Conservation (phyloP, 2,113 vertebrate genomes). For the Solea solea region DNA sequence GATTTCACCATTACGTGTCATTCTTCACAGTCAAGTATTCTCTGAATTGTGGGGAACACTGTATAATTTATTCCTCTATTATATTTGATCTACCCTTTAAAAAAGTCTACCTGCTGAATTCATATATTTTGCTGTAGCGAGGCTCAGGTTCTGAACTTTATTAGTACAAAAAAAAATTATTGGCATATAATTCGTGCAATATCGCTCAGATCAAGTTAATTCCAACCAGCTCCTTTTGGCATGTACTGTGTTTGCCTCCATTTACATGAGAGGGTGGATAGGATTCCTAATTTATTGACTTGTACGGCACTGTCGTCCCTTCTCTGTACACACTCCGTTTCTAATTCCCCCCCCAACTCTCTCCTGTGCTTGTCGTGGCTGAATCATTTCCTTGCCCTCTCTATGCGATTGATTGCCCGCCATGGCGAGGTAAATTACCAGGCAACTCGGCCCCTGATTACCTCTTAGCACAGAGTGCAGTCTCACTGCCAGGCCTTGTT, state of each 20-base stretch:
- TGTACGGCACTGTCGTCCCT: conserved; percentile 43
- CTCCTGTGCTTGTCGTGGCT: conserved; percentile 65
- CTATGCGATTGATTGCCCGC: conserved; percentile 82
- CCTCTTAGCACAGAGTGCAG: conserved; percentile 80
- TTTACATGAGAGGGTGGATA: conserved; percentile 18
- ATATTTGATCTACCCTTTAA: conserved; percentile 10
- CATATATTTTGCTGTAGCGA: conserved; percentile 31
- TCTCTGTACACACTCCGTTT: conserved; percentile 59
- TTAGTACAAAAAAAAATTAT: neutral
- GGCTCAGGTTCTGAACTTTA: conserved; percentile 11
- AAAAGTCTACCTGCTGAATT: conserved; percentile 9
- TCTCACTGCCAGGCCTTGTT: conserved; percentile 76
- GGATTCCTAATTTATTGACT: conserved; percentile 69
- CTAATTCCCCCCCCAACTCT: conserved; percentile 70
- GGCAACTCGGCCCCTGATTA: conserved; percentile 83
- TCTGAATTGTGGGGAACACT: conserved; percentile 28
- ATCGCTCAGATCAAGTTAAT: conserved; percentile 41
- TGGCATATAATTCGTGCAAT: conserved; percentile 38
- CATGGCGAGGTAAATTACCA: conserved; percentile 82
- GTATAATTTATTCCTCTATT: conserved; percentile 19
- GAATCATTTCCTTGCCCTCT: conserved; percentile 83
- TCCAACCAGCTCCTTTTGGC: conserved; percentile 51
- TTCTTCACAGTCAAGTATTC: conserved; percentile 19
- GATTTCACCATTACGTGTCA: conserved; percentile 25
- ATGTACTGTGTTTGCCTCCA: conserved; percentile 43